Evolutionary conservation across 2,113 vertebrate species (phyloP).

Genomic region (Hirundichthys speculiger): DNA sequence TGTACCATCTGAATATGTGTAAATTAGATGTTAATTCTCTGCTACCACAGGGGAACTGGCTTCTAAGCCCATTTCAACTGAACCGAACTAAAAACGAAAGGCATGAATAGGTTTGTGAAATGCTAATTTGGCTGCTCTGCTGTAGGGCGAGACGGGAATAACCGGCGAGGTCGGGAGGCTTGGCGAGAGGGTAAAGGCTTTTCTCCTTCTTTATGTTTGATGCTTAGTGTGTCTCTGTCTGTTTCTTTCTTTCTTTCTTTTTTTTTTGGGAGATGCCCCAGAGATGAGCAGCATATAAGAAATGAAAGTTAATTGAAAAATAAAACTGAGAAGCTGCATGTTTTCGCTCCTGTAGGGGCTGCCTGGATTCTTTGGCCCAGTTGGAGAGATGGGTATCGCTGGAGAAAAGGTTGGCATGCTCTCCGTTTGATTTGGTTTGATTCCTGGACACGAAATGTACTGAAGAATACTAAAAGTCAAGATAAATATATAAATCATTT

Average conservation of each 20-base stretch:
- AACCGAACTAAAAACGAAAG: conserved; percentile 42
- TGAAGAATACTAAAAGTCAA: no score
- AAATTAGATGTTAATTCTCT: conserved; percentile 66
- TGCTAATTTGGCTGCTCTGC: conserved; percentile 65
- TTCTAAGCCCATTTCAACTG: conserved; percentile 44
- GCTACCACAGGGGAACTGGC: conserved; percentile 37
- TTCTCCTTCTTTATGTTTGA: conserved; percentile 44
- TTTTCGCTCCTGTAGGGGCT: conserved; percentile 82
- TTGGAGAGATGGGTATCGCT: conserved; percentile 86
- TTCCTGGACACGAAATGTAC: conserved; percentile 6
- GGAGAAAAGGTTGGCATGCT: conserved; percentile 89
- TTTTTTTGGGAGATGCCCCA: conserved; percentile 15
- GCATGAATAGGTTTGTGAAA: conserved; percentile 61
- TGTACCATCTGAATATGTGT: conserved; percentile 46
- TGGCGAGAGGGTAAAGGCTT: conserved; percentile 91
- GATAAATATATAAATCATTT: no score
- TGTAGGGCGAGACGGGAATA: conserved; percentile 91
- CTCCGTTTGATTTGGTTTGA: conserved; percentile 1
- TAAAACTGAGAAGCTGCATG: conserved; percentile 1
- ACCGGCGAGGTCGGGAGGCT: conserved; percentile 88
- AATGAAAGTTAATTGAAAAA: neutral
- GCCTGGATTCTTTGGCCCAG: conserved; percentile 87
- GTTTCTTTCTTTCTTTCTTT: no score
- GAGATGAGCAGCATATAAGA: conserved; percentile 19
- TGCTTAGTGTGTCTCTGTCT: conserved; percentile 29